Evolutionary conservation across 1,140 invertebrate species (phyloP).

Genomic region (Drosophila mauritiana): DNA sequence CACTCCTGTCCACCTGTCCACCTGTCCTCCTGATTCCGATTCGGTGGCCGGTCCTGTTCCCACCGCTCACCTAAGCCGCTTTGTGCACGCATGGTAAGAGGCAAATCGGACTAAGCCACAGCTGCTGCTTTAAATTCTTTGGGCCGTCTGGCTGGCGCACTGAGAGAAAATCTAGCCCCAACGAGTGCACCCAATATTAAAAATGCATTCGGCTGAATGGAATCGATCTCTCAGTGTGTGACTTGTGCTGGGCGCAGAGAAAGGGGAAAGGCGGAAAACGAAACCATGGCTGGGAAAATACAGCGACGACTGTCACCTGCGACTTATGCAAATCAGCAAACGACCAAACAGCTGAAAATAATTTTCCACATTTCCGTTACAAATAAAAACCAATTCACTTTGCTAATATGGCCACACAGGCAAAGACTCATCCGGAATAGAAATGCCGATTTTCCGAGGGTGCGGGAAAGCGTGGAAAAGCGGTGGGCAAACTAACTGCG

Average conservation of each 20-base stretch:
- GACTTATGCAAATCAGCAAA: constrained; percentile 69
- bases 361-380: constrained; percentile 81
- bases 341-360: constrained; percentile 68
- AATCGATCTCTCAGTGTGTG: not conserved
- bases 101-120: constrained; percentile 32
- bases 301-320: constrained; percentile 53
- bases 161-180: not conserved
- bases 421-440: constrained; percentile 65
- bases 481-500: constrained; percentile 36
- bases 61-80: constrained; percentile 33
- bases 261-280: not conserved
- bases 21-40: not conserved
- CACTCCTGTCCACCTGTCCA: not conserved
- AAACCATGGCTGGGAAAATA: constrained; percentile 3
- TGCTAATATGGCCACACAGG: constrained; percentile 76
- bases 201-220: no score
- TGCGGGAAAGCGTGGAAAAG: constrained; percentile 3
- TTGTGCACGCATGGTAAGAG: constrained; percentile 44
- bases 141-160: not conserved
- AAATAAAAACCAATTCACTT: constrained; percentile 83
- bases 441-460: constrained; percentile 31
- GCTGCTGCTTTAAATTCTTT: constrained; percentile 26
- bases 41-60: not conserved
- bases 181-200: no score
- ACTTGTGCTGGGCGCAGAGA: not conserved